A percentile compares a stretch with the other conserved stretches of the same genome.
phyloP scores from a whole-genome alignment of 2,888 invertebrate species.

The Folsomia candida region DNA sequence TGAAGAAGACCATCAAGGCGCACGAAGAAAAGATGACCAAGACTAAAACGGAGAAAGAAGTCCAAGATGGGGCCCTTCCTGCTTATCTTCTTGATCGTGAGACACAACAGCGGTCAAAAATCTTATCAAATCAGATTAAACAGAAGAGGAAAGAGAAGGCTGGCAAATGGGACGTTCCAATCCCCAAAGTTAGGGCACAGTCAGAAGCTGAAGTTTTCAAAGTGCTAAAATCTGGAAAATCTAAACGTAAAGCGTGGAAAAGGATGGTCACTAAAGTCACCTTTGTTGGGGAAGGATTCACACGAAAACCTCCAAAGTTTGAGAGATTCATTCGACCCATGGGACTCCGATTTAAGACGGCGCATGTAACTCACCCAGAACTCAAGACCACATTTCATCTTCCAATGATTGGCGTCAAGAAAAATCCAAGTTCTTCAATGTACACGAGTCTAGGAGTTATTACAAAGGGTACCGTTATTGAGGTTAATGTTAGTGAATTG shows the following conservation, averaged over 20 bases:
- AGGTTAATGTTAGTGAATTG: slow-evolving; percentile 96
- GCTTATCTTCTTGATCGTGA: slow-evolving; percentile 97
- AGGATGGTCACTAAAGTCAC: slow-evolving; percentile 98
- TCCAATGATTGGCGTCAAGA: slow-evolving; percentile 98
- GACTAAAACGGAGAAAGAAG: slow-evolving; percentile 74
- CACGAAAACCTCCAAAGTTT: slow-evolving; percentile 97
- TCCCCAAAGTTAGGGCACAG: slow-evolving; percentile 95
- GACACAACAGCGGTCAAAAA: slow-evolving; percentile 88
- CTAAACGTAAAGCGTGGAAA: slow-evolving; percentile 96
- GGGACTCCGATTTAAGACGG: slow-evolving; percentile 93
- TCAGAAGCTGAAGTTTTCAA: slow-evolving; percentile 96
- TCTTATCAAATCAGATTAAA: slow-evolving; percentile 97
- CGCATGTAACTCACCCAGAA: slow-evolving; percentile 99
- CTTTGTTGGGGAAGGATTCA: slow-evolving; percentile 96
- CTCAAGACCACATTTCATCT: slow-evolving; percentile 95
- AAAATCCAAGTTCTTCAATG: slow-evolving; percentile 96
- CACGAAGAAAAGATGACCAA: slow-evolving; percentile 90
- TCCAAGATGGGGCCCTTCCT: slow-evolving; percentile 87
- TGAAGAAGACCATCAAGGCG: slow-evolving; percentile 96
- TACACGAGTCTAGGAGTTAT: slow-evolving; percentile 96
- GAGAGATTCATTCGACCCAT: slow-evolving; percentile 97
- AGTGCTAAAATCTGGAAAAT: slow-evolving; percentile 85
- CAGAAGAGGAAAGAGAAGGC: slow-evolving; percentile 99
- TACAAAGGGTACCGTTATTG: slow-evolving; percentile 96
- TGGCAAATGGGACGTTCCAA: slow-evolving; percentile 99